Conservation (phyloP, 2,797 vertebrate genomes). For the Dendrocincla fuliginosa region DNA sequence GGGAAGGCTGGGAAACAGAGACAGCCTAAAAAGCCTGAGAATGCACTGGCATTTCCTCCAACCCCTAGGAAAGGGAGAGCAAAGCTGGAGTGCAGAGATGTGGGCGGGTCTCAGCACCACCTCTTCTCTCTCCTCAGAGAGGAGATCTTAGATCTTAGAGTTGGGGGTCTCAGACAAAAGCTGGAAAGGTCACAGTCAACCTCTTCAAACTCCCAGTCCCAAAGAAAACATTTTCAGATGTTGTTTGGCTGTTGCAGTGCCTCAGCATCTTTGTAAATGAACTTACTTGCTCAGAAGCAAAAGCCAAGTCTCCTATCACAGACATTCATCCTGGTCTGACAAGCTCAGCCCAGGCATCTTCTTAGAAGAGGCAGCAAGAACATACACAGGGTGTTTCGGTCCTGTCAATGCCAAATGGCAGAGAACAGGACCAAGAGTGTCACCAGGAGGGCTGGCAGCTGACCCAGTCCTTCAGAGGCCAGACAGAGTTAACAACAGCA, state of each 20-base stretch:
- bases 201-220: neutral
- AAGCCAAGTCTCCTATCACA: neutral
- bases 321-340: neutral
- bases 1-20: neutral
- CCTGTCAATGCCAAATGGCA: neutral
- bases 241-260: neutral
- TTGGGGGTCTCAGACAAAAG: neutral
- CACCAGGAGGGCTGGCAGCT: neutral
- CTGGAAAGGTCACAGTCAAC: neutral
- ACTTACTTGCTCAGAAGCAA: neutral
- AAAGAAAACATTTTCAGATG: neutral
- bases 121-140: neutral
- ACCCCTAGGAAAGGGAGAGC: neutral
- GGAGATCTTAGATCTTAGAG: too few species aligned
- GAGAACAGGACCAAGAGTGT: neutral
- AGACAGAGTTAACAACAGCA: neutral
- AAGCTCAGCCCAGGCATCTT: neutral
- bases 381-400: neutral
- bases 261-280: neutral
- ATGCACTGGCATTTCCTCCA: neutral
- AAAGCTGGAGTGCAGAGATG: neutral
- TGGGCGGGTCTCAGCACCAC: neutral
- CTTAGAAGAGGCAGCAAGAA: neutral
- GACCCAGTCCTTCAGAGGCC: neutral
- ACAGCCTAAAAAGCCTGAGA: accelerated